These are phyloP conservation scores for Darevskia mixta DNA, from an alignment of 2,797 vertebrate genomes.

Conservation along the genomic window DNA sequence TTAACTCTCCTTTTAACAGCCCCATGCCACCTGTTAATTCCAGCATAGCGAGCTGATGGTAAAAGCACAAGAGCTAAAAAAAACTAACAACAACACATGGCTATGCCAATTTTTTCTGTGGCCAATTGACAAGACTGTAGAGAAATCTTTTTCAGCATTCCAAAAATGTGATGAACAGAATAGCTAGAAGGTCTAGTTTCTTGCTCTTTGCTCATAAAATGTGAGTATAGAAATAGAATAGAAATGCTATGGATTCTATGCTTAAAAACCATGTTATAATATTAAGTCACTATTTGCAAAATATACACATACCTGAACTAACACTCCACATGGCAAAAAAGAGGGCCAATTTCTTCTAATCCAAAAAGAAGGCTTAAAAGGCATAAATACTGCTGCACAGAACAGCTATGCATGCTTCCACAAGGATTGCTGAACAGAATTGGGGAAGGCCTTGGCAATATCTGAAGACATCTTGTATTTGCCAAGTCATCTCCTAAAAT, in stretches of 20 bases:
- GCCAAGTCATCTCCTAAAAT: neutral
- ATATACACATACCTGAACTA: neutral
- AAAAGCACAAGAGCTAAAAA: neutral
- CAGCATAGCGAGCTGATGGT: neutral
- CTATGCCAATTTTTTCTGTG: too few species aligned
- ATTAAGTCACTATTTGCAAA: neutral
- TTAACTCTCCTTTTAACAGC: neutral
- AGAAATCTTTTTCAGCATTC: neutral
- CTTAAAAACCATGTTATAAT: neutral
- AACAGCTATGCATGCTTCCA: neutral
- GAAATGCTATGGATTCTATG: neutral
- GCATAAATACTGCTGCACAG: too few species aligned
- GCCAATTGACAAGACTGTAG: neutral
- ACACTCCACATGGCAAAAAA: rapidly evolving
- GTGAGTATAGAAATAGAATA: too few species aligned
- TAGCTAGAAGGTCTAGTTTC: neutral
- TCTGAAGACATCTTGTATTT: neutral
- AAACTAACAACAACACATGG: neutral
- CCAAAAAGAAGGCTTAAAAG: neutral
- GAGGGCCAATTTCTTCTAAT: rapidly evolving
- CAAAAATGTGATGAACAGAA: neutral
- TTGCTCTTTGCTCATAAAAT: neutral
- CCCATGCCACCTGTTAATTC: neutral
- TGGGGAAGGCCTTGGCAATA: too few species aligned
- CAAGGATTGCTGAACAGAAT: neutral